These are phyloP conservation scores for Pelecanus crispus DNA, from an alignment of 2,113 vertebrate species.

Conservation along the genomic window DNA sequence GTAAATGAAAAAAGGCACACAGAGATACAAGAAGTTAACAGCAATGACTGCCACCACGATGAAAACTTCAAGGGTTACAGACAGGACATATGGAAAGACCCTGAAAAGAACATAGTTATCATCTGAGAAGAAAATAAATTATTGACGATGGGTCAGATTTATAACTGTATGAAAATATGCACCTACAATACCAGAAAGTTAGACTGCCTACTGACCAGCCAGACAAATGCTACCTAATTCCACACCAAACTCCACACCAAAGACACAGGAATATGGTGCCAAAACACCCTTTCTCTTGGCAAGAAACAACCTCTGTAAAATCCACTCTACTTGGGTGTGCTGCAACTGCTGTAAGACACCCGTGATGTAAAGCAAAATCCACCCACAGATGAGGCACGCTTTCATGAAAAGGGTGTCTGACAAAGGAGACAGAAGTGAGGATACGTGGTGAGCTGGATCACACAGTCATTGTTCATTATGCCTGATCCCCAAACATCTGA, in stretches of 20 bases:
- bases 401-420: neutral
- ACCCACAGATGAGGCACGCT: neutral
- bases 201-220: neutral
- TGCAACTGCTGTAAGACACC: neutral
- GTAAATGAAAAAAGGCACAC: slow-evolving; percentile 47
- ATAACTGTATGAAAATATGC: neutral
- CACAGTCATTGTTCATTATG: neutral
- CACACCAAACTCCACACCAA: neutral
- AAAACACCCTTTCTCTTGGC: neutral
- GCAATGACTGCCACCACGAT: neutral
- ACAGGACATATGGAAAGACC: neutral
- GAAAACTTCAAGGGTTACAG: neutral
- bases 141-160: neutral
- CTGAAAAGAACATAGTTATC: neutral
- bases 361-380: neutral
- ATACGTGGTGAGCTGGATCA: neutral
- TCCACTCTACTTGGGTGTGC: neutral
- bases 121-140: neutral
- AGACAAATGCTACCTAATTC: neutral
- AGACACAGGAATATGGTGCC: neutral
- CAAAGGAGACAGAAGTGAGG: neutral
- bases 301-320: neutral
- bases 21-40: slow-evolving; percentile 7
- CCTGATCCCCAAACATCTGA: neutral
- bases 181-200: neutral